Conservation (phyloP, 1,140 invertebrate genomes). For the Zaprionus vittiger region DNA sequence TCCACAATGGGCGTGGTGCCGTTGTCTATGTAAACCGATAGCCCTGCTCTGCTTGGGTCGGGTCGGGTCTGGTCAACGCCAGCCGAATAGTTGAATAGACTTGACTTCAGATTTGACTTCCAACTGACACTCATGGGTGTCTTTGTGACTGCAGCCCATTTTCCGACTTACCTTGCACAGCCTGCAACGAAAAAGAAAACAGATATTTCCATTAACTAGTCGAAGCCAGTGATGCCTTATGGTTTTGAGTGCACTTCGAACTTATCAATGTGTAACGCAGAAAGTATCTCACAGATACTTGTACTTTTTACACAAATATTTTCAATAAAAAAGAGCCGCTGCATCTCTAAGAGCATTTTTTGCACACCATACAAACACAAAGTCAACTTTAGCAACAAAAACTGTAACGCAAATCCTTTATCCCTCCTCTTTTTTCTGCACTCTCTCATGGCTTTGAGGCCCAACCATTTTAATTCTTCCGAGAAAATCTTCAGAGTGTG, state of each 20-base stretch:
- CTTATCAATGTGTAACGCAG: neutral
- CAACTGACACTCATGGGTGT: neutral
- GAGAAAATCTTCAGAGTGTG: neutral
- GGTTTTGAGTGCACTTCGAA: neutral
- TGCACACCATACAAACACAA: neutral
- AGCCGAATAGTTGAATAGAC: neutral
- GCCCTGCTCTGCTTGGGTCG: neutral
- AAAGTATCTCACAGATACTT: no score
- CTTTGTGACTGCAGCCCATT: neutral
- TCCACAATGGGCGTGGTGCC: constrained; percentile 13
- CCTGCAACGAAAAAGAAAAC: constrained; percentile 15
- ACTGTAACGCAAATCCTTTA: neutral
- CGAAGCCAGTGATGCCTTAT: neutral
- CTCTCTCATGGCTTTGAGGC: neutral
- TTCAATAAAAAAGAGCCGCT: neutral
- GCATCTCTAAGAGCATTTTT: neutral
- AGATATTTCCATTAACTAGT: neutral
- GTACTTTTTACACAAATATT: no score
- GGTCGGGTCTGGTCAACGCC: neutral
- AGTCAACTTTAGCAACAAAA: neutral
- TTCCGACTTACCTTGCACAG: constrained; percentile 15
- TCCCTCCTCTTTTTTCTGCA: neutral
- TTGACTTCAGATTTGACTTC: constrained; percentile 22
- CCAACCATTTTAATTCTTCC: neutral
- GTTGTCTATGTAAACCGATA: constrained; percentile 29